A percentile compares a stretch with the other conserved stretches of the same genome.
Conservation (phyloP, 1,140 invertebrate species). For the Cyphomyrmex costatus region DNA sequence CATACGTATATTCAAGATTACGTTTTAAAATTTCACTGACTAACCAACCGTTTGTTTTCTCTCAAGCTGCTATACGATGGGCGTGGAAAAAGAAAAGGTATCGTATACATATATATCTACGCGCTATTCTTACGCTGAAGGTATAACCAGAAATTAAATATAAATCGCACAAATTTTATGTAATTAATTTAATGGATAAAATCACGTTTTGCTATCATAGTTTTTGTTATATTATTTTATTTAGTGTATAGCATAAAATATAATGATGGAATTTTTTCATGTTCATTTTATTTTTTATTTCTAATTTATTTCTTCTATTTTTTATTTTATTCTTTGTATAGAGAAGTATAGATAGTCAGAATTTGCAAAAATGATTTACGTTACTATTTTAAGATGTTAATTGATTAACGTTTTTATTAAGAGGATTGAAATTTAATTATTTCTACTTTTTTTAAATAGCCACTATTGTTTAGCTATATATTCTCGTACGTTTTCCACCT, state of each 20-base stretch:
- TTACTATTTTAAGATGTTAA: neutral
- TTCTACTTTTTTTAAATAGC: neutral
- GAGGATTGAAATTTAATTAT: neutral
- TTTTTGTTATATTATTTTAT: neutral
- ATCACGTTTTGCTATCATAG: neutral
- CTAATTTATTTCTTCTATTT: no score
- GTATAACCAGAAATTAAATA: neutral
- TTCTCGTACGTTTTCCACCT: neutral
- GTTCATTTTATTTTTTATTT: constrained; percentile 9
- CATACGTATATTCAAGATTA: neutral
- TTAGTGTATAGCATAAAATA: neutral
- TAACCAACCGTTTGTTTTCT: constrained; percentile 39
- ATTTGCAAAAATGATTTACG: neutral
- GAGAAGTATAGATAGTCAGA: neutral
- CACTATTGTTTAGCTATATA: neutral
- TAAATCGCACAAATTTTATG: neutral
- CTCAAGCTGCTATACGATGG: constrained; percentile 77
- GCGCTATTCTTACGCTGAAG: constrained; percentile 66
- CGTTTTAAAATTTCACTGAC: constrained; percentile 11
- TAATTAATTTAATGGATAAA: neutral
- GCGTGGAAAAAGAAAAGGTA: constrained; percentile 78
- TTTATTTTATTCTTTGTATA: neutral
- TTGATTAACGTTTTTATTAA: neutral
- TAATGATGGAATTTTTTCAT: neutral
- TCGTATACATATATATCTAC: constrained; percentile 51